Base-by-base conservation (phyloP, 2,797 vertebrate species). In the Iguana delicatissima region DNA sequence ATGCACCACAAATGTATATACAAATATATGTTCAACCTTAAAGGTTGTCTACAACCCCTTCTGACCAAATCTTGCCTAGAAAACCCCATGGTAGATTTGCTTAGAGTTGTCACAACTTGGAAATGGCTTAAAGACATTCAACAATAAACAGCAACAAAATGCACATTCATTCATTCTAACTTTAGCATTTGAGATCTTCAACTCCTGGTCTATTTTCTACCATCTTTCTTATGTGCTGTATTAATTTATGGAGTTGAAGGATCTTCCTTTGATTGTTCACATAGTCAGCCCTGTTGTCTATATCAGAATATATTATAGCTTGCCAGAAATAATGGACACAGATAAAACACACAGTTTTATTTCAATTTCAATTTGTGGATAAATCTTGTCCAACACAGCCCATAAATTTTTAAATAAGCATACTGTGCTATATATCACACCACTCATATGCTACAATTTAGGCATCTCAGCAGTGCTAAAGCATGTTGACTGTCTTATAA, bases 391-490 rank as follows among this genome's bases (percentile, higher is more conserved):
- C 35, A 18, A 59, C n/a, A 29, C n/a, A 74, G 32, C n/a, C 52
- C 29, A 22, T 72, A 52, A 52, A 72, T 69, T 52, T 72, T 57
- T 57, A 76, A 55, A 74, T 4, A 86, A 14, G 26, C 69, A 64
- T 64, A 67, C 46, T 84, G 59, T 64, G 38, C 59, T n/a, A 85
- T 85, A 87, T 73, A n/a, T 62, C 83, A 85, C 69, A 12, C 74
- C 77, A 57, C 16, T 46, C 64, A 42, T 6, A 26, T 32, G 32
- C n/a, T 38, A 55, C 18, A 42, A n/a, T 57, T 88, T 42, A 72
- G 35, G 24, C 57, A 26, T 52, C 57, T 29, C 35, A 32, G 5
- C 69, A 74, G 72, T 86, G 76, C 16, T 83, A 74, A 59, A 74
- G 72, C 55, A 29, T 59, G 14, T 18, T 76, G 57, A 35, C 82